These are phyloP conservation scores for Megaceryle torquata DNA, from an alignment of 2,113 vertebrate species.

Conservation along the genomic window DNA sequence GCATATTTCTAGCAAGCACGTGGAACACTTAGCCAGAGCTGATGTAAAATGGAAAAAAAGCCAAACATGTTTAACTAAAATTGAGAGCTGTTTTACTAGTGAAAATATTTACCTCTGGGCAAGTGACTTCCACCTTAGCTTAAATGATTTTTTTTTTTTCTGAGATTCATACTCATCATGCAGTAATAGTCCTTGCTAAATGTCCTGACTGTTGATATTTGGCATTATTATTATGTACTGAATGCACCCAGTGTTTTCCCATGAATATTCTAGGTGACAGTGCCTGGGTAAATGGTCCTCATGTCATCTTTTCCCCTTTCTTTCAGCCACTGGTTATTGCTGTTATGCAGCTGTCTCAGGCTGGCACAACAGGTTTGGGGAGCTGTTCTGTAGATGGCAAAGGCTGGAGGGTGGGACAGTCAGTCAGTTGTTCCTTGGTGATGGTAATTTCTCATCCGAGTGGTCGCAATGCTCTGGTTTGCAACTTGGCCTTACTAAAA, in stretches of 20 bases:
- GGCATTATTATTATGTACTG: not conserved
- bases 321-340: not conserved
- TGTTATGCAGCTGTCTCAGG: rapidly evolving
- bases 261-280: not conserved
- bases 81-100: not conserved
- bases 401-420: not conserved
- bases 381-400: not conserved
- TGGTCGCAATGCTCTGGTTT: not conserved
- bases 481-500: not conserved
- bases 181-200: not conserved
- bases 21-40: not conserved
- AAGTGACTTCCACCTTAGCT: not conserved
- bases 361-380: not conserved
- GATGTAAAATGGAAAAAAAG: not conserved
- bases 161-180: not conserved
- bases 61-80: not conserved
- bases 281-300: not conserved
- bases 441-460: not conserved
- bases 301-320: not conserved
- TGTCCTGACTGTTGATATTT: not conserved
- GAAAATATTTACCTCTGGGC: not conserved
- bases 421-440: not conserved
- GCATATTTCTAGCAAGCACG: not conserved
- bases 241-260: not conserved
- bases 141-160: not conserved